Evolutionary conservation across 2,888 invertebrate species (phyloP).

Genomic region (Agrochola circellaris): DNA sequence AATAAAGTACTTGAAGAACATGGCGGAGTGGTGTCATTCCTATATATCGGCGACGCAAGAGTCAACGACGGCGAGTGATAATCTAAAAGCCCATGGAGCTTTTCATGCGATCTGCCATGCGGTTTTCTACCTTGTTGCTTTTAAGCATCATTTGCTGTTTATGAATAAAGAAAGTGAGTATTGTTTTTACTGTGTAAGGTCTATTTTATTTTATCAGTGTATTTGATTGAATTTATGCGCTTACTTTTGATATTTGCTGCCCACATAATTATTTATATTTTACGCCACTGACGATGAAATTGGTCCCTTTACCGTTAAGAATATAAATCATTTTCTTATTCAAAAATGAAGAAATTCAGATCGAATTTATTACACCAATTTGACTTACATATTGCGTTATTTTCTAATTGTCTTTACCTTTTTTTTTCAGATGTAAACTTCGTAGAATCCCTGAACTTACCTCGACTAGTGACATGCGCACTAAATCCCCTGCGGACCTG

Average conservation of each 20-base stretch:
- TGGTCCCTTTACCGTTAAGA: background rate
- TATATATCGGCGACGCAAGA: slow-evolving; percentile 94
- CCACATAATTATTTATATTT: background rate
- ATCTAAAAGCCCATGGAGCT: slow-evolving; percentile 93
- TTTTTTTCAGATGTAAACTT: slow-evolving; percentile 93
- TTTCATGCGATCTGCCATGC: slow-evolving; percentile 98
- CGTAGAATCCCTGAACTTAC: slow-evolving; percentile 95
- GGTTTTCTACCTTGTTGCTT: slow-evolving; percentile 97
- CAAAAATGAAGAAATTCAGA: background rate
- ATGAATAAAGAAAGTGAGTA: slow-evolving; percentile 94
- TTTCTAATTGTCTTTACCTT: background rate
- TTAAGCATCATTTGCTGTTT: slow-evolving; percentile 96
- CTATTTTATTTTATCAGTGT: background rate
- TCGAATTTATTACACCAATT: background rate
- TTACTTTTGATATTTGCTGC: background rate
- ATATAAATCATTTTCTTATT: background rate
- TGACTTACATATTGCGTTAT: background rate
- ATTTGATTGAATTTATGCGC: no score
- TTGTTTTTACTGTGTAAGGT: background rate
- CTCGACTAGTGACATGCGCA: slow-evolving; percentile 95
- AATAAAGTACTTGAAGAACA: slow-evolving; percentile 90
- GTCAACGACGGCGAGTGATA: slow-evolving; percentile 78
- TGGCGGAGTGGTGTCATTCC: slow-evolving; percentile 95
- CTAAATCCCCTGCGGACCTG: slow-evolving; percentile 97
- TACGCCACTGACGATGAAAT: background rate